Evolutionary conservation across 1,140 invertebrate genomes (phyloP), one percentile per base, ranked within the genome.

Genomic region (Drosophila pachea): DNA sequence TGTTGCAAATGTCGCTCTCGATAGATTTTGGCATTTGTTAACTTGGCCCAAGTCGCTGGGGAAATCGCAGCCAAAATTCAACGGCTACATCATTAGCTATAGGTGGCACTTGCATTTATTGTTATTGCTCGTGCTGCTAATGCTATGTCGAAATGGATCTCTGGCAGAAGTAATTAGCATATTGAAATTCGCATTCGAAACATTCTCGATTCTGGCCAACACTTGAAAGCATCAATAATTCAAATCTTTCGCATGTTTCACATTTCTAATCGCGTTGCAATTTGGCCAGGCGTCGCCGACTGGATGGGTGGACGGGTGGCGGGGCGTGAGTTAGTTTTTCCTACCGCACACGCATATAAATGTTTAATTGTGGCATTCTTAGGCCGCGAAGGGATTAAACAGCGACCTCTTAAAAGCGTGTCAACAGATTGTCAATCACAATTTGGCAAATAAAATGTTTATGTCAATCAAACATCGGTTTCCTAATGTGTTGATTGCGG

Each of bases 371-470:
- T 33, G 68, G 76, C 74, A 76, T 68, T 71, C 62, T 52, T 48
- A 31, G 9, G 38, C 32, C 35, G 53, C 61, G 67, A 71, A 45
- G 31, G 76, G 67, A 52, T 52, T 70, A 52, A 52, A 58, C 43
- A 12, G 16, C 36, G 5, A 16, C 47, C 48, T 50, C 58, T 68
- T 86, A 74, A 81, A 74, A 84, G 81, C 81, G 76, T 81, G 81
- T 86, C 81, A 86, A 69, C 81, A 77, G 54, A 60, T 71, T 84
- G 81, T 84, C 81, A 81, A 84, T 84, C 81, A 86, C 81, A 86
- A 84, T 84, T 86, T 84, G 38, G 48, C 64, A 86, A 86, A 84
- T 86, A 86, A 84, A 84, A 86, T 84, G 81, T 84, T 86, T 76
- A 49, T 76, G 81, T 86, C 81, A 84, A 63, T 73, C 62, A 62